Evolutionary conservation across 2,888 invertebrate genomes (phyloP).

Genomic region (Apoderus coryli): DNA sequence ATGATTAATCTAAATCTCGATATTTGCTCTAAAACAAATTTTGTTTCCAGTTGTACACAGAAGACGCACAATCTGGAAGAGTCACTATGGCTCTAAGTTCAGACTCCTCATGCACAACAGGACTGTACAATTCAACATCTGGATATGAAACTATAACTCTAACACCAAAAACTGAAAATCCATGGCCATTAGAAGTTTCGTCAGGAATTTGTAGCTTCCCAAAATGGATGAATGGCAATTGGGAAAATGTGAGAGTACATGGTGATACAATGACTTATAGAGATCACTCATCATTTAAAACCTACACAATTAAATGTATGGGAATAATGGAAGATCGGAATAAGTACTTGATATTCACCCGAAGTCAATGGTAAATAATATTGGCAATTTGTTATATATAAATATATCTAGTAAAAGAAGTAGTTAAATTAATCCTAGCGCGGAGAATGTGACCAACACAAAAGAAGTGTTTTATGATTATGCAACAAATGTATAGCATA

Average conservation of each 20-base stretch:
- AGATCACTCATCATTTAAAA: slow-evolving; percentile 37
- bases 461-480: not conserved
- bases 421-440: too few species aligned
- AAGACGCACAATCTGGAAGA: slow-evolving; percentile 32
- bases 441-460: too few species aligned
- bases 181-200: slow-evolving; percentile 31
- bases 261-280: slow-evolving; percentile 35
- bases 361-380: slow-evolving; percentile 40
- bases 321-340: slow-evolving; percentile 29
- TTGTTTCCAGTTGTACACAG: slow-evolving; percentile 19
- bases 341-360: slow-evolving; percentile 36
- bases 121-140: slow-evolving; percentile 37
- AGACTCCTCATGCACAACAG: slow-evolving; percentile 46
- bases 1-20: too few species aligned
- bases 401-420: too few species aligned
- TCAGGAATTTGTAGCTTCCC: slow-evolving; percentile 37
- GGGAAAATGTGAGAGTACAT: slow-evolving; percentile 41
- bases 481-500: not conserved
- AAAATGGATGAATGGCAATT: slow-evolving; percentile 45
- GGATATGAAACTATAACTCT: slow-evolving; percentile 45
- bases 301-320: slow-evolving; percentile 37
- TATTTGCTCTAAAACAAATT: not conserved
- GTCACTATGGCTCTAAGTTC: slow-evolving; percentile 45
- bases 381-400: too few species aligned
- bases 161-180: slow-evolving; percentile 26